Conservation (phyloP, 2,888 invertebrate species). For the Iselma pallidipennis region DNA sequence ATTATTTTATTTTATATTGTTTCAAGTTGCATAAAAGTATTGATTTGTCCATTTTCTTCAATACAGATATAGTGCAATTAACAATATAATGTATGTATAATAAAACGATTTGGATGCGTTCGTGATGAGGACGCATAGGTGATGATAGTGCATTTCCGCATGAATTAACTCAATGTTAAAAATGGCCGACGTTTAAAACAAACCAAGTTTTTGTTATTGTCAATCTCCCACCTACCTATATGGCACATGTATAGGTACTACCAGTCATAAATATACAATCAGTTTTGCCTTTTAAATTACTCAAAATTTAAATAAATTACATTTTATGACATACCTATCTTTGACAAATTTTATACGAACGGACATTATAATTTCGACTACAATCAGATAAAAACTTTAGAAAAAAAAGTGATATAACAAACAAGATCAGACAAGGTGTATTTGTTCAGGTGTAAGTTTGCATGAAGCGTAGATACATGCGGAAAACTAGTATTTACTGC, state of each 20-base stretch:
- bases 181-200: neutral
- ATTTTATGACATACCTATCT: neutral
- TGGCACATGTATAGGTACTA: neutral
- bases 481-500: neutral
- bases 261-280: neutral
- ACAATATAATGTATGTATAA: constrained; percentile 14
- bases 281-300: neutral
- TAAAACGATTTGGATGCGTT: constrained; percentile 21
- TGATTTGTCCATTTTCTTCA: constrained; percentile 3
- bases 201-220: neutral
- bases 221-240: neutral
- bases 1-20: neutral
- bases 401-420: neutral
- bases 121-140: constrained; percentile 13
- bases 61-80: constrained; percentile 13
- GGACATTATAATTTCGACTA: neutral
- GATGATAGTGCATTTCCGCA: constrained; percentile 14
- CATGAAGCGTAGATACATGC: neutral
- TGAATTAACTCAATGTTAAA: constrained; percentile 12
- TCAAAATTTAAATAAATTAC: neutral
- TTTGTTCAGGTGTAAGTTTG: constrained; percentile 3
- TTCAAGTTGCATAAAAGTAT: too few relatives aligned
- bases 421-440: neutral
- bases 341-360: neutral
- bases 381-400: neutral